Evolutionary conservation across 2,888 invertebrate genomes (phyloP), one percentile per base, ranked within the genome.

Genomic region (Meiosimyza platycephala): DNA sequence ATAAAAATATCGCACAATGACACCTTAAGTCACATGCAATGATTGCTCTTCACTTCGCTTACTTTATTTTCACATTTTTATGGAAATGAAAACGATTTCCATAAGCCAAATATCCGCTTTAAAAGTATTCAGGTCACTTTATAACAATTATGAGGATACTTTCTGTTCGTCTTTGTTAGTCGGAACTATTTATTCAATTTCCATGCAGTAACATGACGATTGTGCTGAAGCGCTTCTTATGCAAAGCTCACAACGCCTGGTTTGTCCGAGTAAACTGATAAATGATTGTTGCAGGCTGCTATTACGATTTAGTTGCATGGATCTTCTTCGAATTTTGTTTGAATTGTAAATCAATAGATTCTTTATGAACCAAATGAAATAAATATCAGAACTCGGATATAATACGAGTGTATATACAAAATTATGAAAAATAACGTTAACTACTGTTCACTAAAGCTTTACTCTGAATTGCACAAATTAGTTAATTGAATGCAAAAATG

Each of bases 31-130:
- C 11, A 13, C 28, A 28, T 55, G 11, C 28, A 28, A 57, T 55
- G 18, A 55, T 55, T 4, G 22, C 22, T 55, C 22, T 55, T 55
- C 55, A 55, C 22, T 57, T 57, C 57, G 7, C n/a, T 69, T 65
- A 54, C 64, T 33, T 55, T 48, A 52, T 51, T 73, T 71, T 52
- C 22, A 12, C 55, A 47, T 70, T 72, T 62, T 68, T 59, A 64
- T 50, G 15, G 67, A 48, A 54, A 68, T 74, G 62, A 73, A 75
- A 75, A 76, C 68, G 73, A 75, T 76, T 76, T 75, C 72, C 74
- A 78, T 78, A 77, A 76, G 76, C 72, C 72, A 75, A 75, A 76
- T 75, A 76, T 77, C 75, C 75, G 74, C 75, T 74, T 28, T 54
- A 63, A 71, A 47, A 16, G 62, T 67, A 77, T 77, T 73, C 74